Evolutionary conservation across 2,113 vertebrate species (phyloP).

Genomic region (Menura novaehollandiae): DNA sequence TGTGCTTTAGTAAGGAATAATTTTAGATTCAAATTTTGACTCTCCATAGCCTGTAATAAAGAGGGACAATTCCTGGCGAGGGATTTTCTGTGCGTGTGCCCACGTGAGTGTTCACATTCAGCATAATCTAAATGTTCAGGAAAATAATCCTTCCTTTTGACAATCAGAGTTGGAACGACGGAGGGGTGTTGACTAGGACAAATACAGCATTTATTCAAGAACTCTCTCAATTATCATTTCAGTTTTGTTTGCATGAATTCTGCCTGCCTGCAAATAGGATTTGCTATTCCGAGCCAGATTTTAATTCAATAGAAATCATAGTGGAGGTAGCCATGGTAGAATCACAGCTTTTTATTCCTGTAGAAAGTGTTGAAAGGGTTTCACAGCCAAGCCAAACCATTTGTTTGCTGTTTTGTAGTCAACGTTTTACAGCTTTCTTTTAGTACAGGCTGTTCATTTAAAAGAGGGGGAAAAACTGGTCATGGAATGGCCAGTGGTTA

Average conservation of each 20-base stretch:
- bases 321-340: not conserved
- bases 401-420: not conserved
- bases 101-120: accelerated
- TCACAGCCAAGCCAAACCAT: not conserved
- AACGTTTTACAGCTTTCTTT: not conserved
- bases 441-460: not conserved
- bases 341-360: not conserved
- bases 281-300: not conserved
- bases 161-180: not conserved
- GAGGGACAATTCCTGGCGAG: not conserved
- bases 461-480: not conserved
- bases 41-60: not conserved
- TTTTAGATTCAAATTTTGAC: not conserved
- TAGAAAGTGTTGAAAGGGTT: not conserved
- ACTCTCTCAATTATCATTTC: not conserved
- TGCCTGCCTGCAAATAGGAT: not conserved
- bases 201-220: not conserved
- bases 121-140: not conserved
- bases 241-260: not conserved
- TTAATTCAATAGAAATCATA: not conserved
- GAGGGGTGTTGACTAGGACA: not conserved
- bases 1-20: not conserved
- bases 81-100: not conserved
- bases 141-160: not conserved
- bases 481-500: not conserved